These are phyloP conservation scores for Ormyrus rosae DNA, from an alignment of 2,888 invertebrate genomes.

Conservation along the genomic window DNA sequence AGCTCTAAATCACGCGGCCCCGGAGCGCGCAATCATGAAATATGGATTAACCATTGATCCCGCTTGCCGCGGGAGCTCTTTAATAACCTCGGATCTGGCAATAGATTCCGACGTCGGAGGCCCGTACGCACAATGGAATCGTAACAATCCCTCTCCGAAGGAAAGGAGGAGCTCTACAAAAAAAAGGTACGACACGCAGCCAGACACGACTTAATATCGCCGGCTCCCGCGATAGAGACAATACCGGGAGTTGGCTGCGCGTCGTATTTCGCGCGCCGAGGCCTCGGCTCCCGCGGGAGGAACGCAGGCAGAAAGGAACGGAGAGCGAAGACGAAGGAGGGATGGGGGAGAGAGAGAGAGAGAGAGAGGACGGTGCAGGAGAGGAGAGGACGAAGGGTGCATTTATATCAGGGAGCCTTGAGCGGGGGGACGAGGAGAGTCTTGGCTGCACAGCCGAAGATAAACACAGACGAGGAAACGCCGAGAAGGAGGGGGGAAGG, in stretches of 20 bases:
- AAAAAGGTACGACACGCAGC: slow-evolving; percentile 21
- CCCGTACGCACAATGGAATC: neutral
- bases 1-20: no score
- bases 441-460: slow-evolving; percentile 55
- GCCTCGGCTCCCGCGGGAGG: neutral
- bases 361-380: slow-evolving; percentile 21
- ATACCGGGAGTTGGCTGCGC: slow-evolving; percentile 12
- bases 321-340: slow-evolving; percentile 18
- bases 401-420: slow-evolving; percentile 65
- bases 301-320: slow-evolving; percentile 21
- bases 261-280: slow-evolving; percentile 36
- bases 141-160: slow-evolving; percentile 18
- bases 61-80: neutral
- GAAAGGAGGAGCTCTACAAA: neutral
- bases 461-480: slow-evolving; percentile 64
- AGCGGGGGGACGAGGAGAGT: neutral
- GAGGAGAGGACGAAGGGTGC: slow-evolving; percentile 63
- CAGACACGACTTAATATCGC: slow-evolving; percentile 49
- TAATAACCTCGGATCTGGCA: slow-evolving; percentile 20
- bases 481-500: slow-evolving; percentile 29
- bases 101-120: neutral
- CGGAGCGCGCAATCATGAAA: no score
- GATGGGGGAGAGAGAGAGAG: slow-evolving; percentile 49
- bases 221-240: slow-evolving; percentile 43
- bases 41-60: no score